phyloP scores from a whole-genome alignment of 2,797 vertebrate species.

The Peromyscus aztecus region DNA sequence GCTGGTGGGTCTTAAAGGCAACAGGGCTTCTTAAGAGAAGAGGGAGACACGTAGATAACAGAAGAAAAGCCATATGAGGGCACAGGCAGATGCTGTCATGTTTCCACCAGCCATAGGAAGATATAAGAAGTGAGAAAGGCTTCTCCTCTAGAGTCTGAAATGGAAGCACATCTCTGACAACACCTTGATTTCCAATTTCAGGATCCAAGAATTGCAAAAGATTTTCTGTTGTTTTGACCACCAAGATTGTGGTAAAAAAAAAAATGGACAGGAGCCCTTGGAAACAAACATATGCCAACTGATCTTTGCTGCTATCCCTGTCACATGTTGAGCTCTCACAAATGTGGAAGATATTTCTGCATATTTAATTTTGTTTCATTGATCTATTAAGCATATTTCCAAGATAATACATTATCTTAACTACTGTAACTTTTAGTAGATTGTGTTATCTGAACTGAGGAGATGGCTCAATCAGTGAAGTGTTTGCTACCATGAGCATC shows the following conservation, averaged over 20 bases:
- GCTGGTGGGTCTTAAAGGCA: background rate
- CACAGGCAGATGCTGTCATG: background rate
- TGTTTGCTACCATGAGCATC: background rate
- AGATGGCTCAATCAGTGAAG: background rate
- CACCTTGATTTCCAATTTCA: background rate
- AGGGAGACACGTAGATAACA: background rate
- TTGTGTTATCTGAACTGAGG: background rate
- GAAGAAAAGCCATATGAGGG: background rate
- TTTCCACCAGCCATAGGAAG: slow-evolving; percentile 21
- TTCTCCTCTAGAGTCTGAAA: background rate
- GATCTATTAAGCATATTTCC: background rate
- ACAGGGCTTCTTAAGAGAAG: background rate
- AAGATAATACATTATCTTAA: slow-evolving; percentile 33
- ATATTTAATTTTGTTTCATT: background rate
- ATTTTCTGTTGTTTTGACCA: slow-evolving; percentile 23
- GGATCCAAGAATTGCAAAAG: slow-evolving; percentile 11
- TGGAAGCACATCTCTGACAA: background rate
- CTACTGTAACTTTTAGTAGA: slow-evolving; percentile 48
- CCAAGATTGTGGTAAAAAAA: background rate
- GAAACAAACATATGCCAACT: background rate
- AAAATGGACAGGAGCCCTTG: background rate
- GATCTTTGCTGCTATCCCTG: background rate
- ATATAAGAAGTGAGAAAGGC: background rate
- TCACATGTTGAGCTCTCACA: background rate
- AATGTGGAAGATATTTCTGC: background rate